Evolutionary conservation across 2,113 vertebrate genomes (phyloP), one percentile per base, ranked within the genome.

Genomic region (Stigmatopora nigra): DNA sequence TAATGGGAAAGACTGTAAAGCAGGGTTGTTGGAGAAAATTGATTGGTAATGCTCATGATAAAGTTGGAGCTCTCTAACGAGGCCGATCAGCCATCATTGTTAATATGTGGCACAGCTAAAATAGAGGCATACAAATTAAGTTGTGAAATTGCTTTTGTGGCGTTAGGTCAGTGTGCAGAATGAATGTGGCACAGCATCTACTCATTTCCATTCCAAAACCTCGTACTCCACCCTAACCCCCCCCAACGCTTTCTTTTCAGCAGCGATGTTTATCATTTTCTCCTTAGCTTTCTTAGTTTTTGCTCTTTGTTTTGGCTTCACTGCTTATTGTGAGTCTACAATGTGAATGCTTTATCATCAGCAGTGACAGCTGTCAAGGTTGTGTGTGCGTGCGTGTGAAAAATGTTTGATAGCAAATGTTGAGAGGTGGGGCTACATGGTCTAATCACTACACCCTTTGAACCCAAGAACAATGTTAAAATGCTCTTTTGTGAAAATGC

Each of bases 21-120:
- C 82, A 78, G 76, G 84, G 78, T 86, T 87, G 88, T 88, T 60
- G 61, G 75, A 76, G 83, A 84, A 80, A 89, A 91, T 91, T 89
- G 89, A 91, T 90, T 88, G 76, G 84, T 80, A 81, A 86, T 83
- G 85, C 83, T 83, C 72, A 80, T 88, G 88, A 89, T 89, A 87
- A 89, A 91, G 85, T 88, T 82, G 80, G 79, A 84, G 83, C 81
- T 73, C 82, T 84, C 77, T 80, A 81, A 89, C 84, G 75, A 82
- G 80, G 85, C 78, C 78, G 82, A 87, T 90, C 74, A 88, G 84
- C 83, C 89, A 88, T 89, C 74, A 82, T 90, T 88, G 88, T 89
- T 91, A 91, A 88, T 90, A 86, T 81, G 89, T 80, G 72, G 82
- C 88, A 83, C 76, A 81, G 89, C 89, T 79, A 81, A 92, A 92